phyloP scores from a whole-genome alignment of 2,797 vertebrate genomes.

The Danio aesculapii region DNA sequence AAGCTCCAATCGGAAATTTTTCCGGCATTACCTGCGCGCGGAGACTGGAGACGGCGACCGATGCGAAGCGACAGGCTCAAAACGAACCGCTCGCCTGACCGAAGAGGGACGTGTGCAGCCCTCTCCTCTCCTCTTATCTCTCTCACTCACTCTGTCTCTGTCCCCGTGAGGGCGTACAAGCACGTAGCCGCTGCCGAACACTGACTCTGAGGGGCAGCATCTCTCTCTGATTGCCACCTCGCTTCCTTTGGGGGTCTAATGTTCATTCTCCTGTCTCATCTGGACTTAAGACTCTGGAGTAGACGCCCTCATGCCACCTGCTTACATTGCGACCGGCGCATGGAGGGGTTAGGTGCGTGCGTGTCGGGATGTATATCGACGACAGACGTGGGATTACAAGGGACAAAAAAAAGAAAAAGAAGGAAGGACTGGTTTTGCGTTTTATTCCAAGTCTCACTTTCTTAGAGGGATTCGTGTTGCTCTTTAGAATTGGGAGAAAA shows the following conservation, averaged over 20 bases:
- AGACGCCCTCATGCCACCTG: slow-evolving; percentile 50
- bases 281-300: slow-evolving; percentile 52
- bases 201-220: slow-evolving; percentile 71
- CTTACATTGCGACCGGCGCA: slow-evolving; percentile 56
- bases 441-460: slow-evolving; percentile 69
- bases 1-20: slow-evolving; percentile 74
- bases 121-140: slow-evolving; percentile 82
- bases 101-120: slow-evolving; percentile 84
- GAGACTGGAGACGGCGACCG: slow-evolving; percentile 82
- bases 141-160: slow-evolving; percentile 78
- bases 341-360: slow-evolving; percentile 63
- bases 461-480: slow-evolving; percentile 50
- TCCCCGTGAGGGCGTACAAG: slow-evolving; percentile 59
- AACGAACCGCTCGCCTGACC: slow-evolving; percentile 69
- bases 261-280: slow-evolving; percentile 47
- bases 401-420: slow-evolving; percentile 40
- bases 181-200: slow-evolving; percentile 66
- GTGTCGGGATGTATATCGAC: slow-evolving; percentile 59
- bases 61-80: slow-evolving; percentile 70
- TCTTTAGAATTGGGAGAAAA: slow-evolving; percentile 33
- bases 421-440: slow-evolving; percentile 62
- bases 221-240: slow-evolving; percentile 63
- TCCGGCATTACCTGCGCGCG: slow-evolving; percentile 82
- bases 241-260: slow-evolving; percentile 52
- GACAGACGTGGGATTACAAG: slow-evolving; percentile 66